Conservation (phyloP, 2,888 invertebrate species). For the Hypena proboscidalis region DNA sequence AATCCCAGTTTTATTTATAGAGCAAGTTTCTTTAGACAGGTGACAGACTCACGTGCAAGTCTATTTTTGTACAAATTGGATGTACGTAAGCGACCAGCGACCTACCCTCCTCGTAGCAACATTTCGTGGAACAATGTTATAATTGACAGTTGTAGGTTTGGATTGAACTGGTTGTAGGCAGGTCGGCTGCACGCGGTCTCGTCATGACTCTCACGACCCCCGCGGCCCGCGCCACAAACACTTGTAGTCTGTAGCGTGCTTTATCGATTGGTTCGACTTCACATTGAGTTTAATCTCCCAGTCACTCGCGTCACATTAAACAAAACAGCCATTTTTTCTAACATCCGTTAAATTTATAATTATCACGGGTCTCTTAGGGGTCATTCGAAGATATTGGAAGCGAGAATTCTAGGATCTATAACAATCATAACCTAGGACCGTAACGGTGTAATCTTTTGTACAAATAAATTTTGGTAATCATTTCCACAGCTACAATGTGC, state of each 20-base stretch:
- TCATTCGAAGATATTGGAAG: no score
- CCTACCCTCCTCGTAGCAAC: slow-evolving; percentile 34
- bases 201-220: slow-evolving; percentile 54
- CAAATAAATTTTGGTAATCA: no score
- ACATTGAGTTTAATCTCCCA: slow-evolving; percentile 51
- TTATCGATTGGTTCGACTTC: slow-evolving; percentile 61
- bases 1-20: neutral
- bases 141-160: neutral
- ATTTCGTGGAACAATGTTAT: neutral
- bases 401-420: no score
- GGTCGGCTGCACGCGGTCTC: slow-evolving; percentile 53
- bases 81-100: slow-evolving; percentile 6
- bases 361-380: no score
- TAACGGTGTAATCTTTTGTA: no score
- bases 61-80: slow-evolving; percentile 4
- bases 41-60: slow-evolving; percentile 1
- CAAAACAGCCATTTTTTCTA: slow-evolving; percentile 31
- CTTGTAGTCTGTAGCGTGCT: slow-evolving; percentile 42
- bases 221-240: slow-evolving; percentile 11
- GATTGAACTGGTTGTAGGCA: no score
- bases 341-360: neutral
- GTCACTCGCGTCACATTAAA: no score
- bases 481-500: no score
- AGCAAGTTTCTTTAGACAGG: neutral
- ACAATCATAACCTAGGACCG: no score